A percentile compares a stretch with the other conserved stretches of the same genome.
phyloP scores from a whole-genome alignment of 2,113 vertebrate species.

The Marmota monax region DNA sequence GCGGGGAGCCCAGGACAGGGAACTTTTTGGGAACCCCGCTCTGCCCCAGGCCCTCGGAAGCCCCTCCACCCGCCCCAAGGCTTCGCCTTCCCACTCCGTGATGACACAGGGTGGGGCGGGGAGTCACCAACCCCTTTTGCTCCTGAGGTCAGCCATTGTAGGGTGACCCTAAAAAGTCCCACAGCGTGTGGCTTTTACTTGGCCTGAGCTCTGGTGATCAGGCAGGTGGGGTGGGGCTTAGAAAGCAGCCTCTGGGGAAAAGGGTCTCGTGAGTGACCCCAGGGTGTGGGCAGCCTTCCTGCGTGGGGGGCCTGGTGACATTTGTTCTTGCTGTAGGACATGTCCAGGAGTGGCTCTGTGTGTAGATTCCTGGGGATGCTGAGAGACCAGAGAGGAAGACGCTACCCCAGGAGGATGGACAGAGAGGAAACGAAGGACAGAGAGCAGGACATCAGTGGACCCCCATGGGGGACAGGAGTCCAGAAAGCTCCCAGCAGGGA shows the following conservation, averaged over 20 bases:
- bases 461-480: no score
- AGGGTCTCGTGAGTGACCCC: neutral
- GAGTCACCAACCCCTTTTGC: no score
- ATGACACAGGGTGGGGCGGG: no score
- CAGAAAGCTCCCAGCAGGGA: neutral
- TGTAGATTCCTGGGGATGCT: neutral
- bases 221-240: neutral
- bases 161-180: neutral
- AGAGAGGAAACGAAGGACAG: neutral
- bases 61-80: neutral
- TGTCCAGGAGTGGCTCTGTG: neutral
- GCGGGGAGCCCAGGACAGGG: neutral
- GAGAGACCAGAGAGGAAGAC: neutral
- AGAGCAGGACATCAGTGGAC: neutral
- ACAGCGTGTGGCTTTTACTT: accelerated
- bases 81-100: neutral
- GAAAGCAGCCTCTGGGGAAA: no score
- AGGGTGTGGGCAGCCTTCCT: neutral
- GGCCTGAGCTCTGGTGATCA: no score
- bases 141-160: neutral
- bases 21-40: neutral
- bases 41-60: accelerated
- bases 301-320: neutral
- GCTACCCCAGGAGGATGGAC: neutral
- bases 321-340: neutral